These are phyloP conservation scores for Probaryconus sp. DNA, from an alignment of 1,140 invertebrate genomes.

Conservation along the genomic window DNA sequence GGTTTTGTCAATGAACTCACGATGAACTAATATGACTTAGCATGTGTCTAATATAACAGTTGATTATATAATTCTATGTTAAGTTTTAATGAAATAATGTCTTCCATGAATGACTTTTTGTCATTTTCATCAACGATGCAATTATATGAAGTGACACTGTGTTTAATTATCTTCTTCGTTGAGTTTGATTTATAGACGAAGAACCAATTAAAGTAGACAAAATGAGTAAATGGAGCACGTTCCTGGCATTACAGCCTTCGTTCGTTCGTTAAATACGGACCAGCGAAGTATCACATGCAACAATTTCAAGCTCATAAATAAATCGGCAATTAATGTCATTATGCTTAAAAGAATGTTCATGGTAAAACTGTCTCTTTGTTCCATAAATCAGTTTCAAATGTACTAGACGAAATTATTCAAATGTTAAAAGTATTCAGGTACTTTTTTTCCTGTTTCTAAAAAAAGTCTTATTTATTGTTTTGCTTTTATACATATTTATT, in stretches of 20 bases:
- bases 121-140: slow-evolving; percentile 27
- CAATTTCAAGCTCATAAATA: slow-evolving; percentile 12
- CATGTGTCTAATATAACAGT: slow-evolving; percentile 7
- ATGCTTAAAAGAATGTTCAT: slow-evolving; percentile 6
- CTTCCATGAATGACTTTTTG: slow-evolving; percentile 35
- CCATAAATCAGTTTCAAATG: not conserved
- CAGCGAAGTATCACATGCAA: slow-evolving; percentile 21
- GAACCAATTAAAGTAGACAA: slow-evolving; percentile 57
- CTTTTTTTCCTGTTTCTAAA: no score
- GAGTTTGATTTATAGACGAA: slow-evolving; percentile 47
- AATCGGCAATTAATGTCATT: slow-evolving; percentile 21
- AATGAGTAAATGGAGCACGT: slow-evolving; percentile 43
- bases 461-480: no score
- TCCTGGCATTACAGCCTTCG: slow-evolving; percentile 27
- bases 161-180: slow-evolving; percentile 39
- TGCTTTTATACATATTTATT: no score
- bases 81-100: slow-evolving; percentile 36
- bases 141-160: slow-evolving; percentile 43
- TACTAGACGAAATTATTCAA: not conserved
- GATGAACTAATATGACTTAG: no score
- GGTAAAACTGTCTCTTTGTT: not conserved
- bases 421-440: no score
- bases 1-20: no score
- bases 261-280: slow-evolving; percentile 31
- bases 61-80: slow-evolving; percentile 7